phyloP scores from a whole-genome alignment of 1,140 invertebrate genomes.

The Glossosoma conforme region DNA sequence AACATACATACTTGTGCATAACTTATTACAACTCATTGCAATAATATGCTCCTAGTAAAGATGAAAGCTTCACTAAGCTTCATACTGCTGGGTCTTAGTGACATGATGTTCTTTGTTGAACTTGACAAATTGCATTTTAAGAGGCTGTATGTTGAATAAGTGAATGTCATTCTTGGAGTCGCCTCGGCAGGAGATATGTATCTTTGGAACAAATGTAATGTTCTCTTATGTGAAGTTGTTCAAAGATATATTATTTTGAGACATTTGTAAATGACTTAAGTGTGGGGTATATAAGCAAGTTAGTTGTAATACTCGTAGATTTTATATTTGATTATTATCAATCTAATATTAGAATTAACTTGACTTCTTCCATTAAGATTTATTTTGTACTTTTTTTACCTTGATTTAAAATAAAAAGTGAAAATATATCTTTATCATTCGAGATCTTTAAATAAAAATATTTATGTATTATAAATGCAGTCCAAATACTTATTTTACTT shows the following conservation, averaged over 20 bases:
- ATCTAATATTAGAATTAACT: conserved; percentile 26
- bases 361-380: conserved; percentile 29
- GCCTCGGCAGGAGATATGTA: no score
- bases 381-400: conserved; percentile 31
- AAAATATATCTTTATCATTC: conserved; percentile 14
- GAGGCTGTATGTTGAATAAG: no score
- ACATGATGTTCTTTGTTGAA: no score
- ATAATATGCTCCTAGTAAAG: no score
- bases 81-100: no score
- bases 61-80: no score
- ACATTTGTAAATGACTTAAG: conserved; percentile 10
- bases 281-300: conserved; percentile 22
- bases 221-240: conserved; percentile 15
- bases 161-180: no score
- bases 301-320: conserved; percentile 29
- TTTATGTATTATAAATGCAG: conserved; percentile 9
- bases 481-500: conserved; percentile 24
- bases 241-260: conserved; percentile 14
- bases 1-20: no score
- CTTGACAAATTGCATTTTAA: no score
- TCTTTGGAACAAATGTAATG: conserved; percentile 14
- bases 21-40: no score
- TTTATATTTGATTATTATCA: conserved; percentile 30
- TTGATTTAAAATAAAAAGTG: conserved; percentile 23
- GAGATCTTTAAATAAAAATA: conserved; percentile 15